phyloP scores from a whole-genome alignment of 92 coral and sea anemone species.

The Diadumene lineata region DNA sequence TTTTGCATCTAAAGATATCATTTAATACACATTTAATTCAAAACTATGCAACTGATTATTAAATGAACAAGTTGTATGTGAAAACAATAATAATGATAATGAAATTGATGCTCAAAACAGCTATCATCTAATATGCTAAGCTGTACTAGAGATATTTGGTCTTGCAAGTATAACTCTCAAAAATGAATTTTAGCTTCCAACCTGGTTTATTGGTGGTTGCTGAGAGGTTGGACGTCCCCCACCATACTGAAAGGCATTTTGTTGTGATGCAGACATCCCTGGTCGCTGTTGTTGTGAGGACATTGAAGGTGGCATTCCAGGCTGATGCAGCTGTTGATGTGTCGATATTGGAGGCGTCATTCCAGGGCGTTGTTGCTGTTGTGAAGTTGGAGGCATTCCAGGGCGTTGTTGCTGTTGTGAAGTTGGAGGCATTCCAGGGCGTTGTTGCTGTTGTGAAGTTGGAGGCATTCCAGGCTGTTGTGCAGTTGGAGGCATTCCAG shows the following conservation, averaged over 20 bases:
- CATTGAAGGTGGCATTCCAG: constrained; percentile 2
- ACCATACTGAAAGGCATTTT: constrained; percentile 13
- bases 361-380: constrained; percentile 22
- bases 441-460: constrained; percentile 10
- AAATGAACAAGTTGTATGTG: too few species aligned
- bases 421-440: constrained; percentile 22
- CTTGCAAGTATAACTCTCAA: too few species aligned
- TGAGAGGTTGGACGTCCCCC: constrained; percentile 22
- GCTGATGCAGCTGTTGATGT: constrained; percentile 4
- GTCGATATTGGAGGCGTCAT: constrained; percentile 22
- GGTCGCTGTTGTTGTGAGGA: constrained; percentile 23
- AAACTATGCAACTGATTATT: too few species aligned
- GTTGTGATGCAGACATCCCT: constrained; percentile 24
- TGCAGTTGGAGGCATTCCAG: constrained; percentile 31
- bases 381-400: constrained; percentile 22
- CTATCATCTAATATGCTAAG: too few species aligned
- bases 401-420: constrained; percentile 26
- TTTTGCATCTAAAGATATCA: constrained; percentile 89
- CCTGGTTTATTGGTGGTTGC: constrained; percentile 28
- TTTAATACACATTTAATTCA: too few species aligned
- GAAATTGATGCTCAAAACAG: too few species aligned
- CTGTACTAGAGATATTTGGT: too few species aligned
- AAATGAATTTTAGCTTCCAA: too few species aligned
- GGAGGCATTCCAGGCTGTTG: constrained; percentile 24
- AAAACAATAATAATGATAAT: too few species aligned